Evolutionary conservation across 1,140 invertebrate species (phyloP).

Genomic region (Phocides pigmalion): DNA sequence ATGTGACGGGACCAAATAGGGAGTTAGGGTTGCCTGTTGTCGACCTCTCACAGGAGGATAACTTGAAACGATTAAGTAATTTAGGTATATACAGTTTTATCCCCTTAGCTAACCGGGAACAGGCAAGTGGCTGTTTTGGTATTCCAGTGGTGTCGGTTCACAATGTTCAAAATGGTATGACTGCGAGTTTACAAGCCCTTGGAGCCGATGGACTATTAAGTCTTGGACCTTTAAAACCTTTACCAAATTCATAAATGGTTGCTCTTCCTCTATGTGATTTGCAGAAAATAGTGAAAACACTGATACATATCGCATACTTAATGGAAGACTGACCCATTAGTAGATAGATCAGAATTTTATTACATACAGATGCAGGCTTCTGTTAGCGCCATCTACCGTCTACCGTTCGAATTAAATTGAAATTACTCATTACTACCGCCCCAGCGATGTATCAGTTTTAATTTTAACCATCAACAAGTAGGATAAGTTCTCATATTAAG

Average conservation of each 20-base stretch:
- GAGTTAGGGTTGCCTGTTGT: slow-evolving; percentile 90
- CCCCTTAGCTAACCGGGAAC: slow-evolving; percentile 87
- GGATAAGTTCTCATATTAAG: too few relatives aligned
- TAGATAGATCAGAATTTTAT: too few relatives aligned
- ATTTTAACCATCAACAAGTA: too few relatives aligned
- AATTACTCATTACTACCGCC: too few relatives aligned
- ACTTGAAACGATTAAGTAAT: slow-evolving; percentile 85
- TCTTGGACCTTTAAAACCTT: slow-evolving; percentile 87
- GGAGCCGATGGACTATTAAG: slow-evolving; percentile 88
- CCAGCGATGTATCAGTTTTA: too few relatives aligned
- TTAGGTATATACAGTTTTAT: slow-evolving; percentile 90
- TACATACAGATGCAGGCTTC: too few relatives aligned
- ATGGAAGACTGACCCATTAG: too few relatives aligned
- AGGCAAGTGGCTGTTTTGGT: slow-evolving; percentile 87
- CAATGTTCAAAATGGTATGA: slow-evolving; percentile 85
- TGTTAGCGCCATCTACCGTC: too few relatives aligned
- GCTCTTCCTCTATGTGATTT: not conserved
- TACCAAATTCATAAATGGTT: slow-evolving; percentile 75
- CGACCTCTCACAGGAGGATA: slow-evolving; percentile 87
- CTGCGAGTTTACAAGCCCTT: slow-evolving; percentile 85
- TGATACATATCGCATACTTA: too few relatives aligned
- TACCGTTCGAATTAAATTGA: too few relatives aligned
- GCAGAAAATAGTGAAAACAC: too few relatives aligned
- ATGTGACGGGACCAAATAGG: slow-evolving; percentile 74
- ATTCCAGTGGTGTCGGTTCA: slow-evolving; percentile 89